phyloP scores from a whole-genome alignment of 1,140 invertebrate species.

The Ostrea denselamellosa region DNA sequence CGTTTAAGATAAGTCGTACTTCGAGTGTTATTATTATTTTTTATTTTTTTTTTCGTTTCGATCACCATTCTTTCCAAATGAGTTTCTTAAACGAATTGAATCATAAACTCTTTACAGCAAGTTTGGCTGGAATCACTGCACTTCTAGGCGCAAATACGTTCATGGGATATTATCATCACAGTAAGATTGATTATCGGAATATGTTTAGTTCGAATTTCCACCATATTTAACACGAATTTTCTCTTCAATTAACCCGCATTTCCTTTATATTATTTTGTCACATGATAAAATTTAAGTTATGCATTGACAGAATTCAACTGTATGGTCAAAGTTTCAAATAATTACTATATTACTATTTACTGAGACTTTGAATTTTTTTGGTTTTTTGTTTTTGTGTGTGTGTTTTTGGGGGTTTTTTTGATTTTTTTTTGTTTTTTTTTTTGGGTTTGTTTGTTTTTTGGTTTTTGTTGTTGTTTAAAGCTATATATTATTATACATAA shows the following conservation, averaged over 20 bases:
- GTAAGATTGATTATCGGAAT: neutral
- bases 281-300: no score
- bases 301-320: neutral
- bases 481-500: no score
- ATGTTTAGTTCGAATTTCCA: neutral
- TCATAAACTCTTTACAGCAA: neutral
- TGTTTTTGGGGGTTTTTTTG: no score
- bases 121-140: neutral
- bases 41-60: neutral
- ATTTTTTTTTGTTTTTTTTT: no score
- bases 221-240: neutral
- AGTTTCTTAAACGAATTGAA: slow-evolving; percentile 10
- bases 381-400: no score
- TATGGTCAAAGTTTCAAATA: neutral
- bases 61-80: neutral
- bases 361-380: neutral
- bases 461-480: no score
- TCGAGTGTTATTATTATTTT: neutral
- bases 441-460: no score
- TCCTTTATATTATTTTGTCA: no score
- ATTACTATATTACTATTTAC: neutral
- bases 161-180: slow-evolving; percentile 9
- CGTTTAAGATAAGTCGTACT: neutral
- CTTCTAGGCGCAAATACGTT: neutral
- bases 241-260: neutral